Evolutionary conservation across 1,140 invertebrate species (phyloP).

Genomic region (Spodoptera litura): DNA sequence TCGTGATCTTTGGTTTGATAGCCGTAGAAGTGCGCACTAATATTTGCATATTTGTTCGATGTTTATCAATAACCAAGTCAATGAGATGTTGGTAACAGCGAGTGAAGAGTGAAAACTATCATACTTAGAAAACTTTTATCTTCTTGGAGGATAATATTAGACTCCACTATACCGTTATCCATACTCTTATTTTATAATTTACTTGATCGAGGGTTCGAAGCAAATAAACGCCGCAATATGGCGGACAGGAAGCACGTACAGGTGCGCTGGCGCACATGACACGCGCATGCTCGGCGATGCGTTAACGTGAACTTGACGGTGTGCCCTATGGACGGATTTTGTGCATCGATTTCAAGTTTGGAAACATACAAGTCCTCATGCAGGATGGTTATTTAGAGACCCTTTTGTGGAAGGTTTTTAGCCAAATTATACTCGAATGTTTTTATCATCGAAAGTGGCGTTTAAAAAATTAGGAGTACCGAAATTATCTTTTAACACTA

Average conservation of each 20-base stretch:
- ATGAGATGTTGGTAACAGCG: too few species aligned
- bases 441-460: too few species aligned
- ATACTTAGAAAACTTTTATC: too few species aligned
- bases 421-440: background rate
- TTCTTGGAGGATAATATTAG: too few species aligned
- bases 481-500: background rate
- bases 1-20: too few species aligned
- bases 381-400: background rate
- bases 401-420: background rate
- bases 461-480: too few species aligned
- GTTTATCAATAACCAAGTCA: too few species aligned
- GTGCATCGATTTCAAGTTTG: background rate
- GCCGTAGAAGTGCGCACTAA: too few species aligned
- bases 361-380: background rate
- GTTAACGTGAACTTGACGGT: conserved; percentile 51
- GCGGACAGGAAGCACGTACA: conserved; percentile 69
- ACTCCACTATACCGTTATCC: background rate
- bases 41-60: too few species aligned
- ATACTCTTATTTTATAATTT: background rate
- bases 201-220: background rate
- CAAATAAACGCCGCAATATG: conserved; percentile 56
- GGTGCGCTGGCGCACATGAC: conserved; percentile 65
- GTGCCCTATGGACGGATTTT: conserved; percentile 37
- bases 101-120: too few species aligned
- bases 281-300: conserved; percentile 59